Evolutionary conservation across 2,888 invertebrate genomes (phyloP).

Genomic region (Phortica okadai): DNA sequence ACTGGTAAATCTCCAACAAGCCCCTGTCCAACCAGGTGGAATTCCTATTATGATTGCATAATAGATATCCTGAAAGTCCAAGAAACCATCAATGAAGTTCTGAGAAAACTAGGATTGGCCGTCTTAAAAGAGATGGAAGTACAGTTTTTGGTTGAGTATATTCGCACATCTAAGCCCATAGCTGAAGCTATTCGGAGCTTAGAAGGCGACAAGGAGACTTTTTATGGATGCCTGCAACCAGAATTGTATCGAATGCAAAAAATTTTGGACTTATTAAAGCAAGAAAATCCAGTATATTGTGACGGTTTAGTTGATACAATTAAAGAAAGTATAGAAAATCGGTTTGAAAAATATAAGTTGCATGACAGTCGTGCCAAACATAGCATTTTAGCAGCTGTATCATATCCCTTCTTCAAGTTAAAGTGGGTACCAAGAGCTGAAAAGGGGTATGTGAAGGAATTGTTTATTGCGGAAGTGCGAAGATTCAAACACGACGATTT

Average conservation of each 20-base stretch:
- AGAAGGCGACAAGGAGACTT: background rate
- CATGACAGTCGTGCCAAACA: too few relatives aligned
- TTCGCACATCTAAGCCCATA: background rate
- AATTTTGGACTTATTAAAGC: background rate
- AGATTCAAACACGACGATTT: background rate
- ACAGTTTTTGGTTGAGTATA: background rate
- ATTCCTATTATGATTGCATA: background rate
- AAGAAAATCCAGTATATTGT: too few relatives aligned
- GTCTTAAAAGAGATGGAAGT: background rate
- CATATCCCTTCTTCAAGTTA: background rate
- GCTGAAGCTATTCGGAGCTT: background rate
- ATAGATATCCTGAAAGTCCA: background rate
- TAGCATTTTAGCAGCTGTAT: background rate
- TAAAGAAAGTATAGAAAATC: too few relatives aligned
- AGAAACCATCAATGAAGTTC: background rate
- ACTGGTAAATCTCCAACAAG: background rate
- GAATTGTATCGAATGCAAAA: background rate
- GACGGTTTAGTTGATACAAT: too few relatives aligned
- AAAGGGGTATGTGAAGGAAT: background rate
- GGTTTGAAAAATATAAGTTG: too few relatives aligned
- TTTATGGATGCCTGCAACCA: background rate
- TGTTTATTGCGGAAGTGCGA: background rate
- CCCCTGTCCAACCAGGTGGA: background rate
- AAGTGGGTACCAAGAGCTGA: background rate
- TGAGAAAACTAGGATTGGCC: background rate